Conservation (phyloP, 2,113 vertebrate genomes). For the Ariopsis seemanni region DNA sequence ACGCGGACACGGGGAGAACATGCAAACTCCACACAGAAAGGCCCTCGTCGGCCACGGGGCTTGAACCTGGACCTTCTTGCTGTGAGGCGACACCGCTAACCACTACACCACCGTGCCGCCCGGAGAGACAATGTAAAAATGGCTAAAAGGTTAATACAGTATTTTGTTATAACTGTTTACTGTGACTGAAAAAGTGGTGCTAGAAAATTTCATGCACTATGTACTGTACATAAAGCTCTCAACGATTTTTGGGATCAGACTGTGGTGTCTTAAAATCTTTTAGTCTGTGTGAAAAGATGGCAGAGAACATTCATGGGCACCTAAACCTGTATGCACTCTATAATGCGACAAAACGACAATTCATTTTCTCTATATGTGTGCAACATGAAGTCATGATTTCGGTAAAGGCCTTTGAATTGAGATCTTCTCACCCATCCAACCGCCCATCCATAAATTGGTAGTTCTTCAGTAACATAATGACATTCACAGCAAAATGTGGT, state of each 20-base stretch:
- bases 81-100: no score
- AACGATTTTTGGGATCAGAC: background rate
- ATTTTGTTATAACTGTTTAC: background rate
- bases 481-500: no score
- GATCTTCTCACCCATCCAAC: background rate
- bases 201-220: background rate
- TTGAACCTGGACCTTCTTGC: no score
- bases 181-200: background rate
- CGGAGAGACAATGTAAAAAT: no score
- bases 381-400: background rate
- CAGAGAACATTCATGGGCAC: background rate
- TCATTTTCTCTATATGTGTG: background rate
- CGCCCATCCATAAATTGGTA: no score
- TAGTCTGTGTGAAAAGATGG: background rate
- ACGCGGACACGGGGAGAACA: no score
- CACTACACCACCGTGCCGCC: no score
- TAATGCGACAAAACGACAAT: background rate
- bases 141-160: no score
- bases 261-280: background rate
- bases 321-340: background rate
- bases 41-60: no score
- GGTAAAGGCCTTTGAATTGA: background rate
- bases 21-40: no score
- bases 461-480: no score
- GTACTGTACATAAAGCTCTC: background rate